phyloP scores from a whole-genome alignment of 2,888 invertebrate species.

The Anthrax anthrax region DNA sequence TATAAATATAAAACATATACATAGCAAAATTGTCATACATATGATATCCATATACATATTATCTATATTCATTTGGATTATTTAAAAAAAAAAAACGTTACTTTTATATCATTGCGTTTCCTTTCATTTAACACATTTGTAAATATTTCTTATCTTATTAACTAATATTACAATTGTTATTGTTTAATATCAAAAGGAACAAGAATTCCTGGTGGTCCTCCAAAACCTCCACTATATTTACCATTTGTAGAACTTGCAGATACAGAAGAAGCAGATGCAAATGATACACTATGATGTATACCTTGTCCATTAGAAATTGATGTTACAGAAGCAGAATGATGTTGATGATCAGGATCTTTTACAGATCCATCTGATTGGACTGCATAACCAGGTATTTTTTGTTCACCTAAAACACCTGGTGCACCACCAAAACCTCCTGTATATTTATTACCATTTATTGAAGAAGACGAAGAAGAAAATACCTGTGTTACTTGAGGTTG shows the following conservation, averaged over 20 bases:
- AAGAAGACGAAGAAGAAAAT: too few relatives aligned
- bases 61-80: too few relatives aligned
- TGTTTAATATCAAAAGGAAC: conserved; percentile 26
- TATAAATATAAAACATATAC: too few relatives aligned
- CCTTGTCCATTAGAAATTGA: too few relatives aligned
- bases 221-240: conserved; percentile 25
- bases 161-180: too few relatives aligned
- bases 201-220: conserved; percentile 31
- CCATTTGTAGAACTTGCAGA: conserved; percentile 1
- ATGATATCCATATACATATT: too few relatives aligned
- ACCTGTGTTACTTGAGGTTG: too few relatives aligned
- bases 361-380: conserved; percentile 16
- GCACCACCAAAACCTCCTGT: conserved; percentile 28
- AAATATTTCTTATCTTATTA: too few relatives aligned
- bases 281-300: neutral
- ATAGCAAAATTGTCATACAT: too few relatives aligned
- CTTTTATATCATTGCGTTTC: too few relatives aligned
- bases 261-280: neutral
- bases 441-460: conserved; percentile 17
- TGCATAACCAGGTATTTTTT: conserved; percentile 16
- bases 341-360: conserved; percentile 13
- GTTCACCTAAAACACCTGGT: conserved; percentile 18
- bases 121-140: too few relatives aligned
- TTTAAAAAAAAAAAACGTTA: too few relatives aligned
- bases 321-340: neutral